These are phyloP conservation scores for Leistus spinibarbis DNA, from an alignment of 2,888 invertebrate genomes.

Conservation along the genomic window DNA sequence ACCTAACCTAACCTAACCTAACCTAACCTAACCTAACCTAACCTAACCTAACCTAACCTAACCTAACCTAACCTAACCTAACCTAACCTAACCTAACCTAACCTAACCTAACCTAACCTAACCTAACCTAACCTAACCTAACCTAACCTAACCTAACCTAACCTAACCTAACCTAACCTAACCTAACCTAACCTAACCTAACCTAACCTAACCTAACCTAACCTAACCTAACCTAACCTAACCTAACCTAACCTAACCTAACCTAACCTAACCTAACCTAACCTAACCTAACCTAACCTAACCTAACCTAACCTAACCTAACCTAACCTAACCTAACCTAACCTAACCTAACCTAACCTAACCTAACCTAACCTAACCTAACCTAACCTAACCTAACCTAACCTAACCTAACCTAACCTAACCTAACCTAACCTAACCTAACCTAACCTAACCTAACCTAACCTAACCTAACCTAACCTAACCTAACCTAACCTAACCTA, in stretches of 20 bases:
- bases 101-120: conserved; percentile 40
- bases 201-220: conserved; percentile 40
- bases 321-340: conserved; percentile 39
- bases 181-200: conserved; percentile 39
- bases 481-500: conserved; percentile 9
- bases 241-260: conserved; percentile 36
- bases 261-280: conserved; percentile 30
- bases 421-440: conserved; percentile 2
- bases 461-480: conserved; percentile 29
- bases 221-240: conserved; percentile 37
- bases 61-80: conserved; percentile 43
- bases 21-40: conserved; percentile 13
- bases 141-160: conserved; percentile 40
- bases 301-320: conserved; percentile 38
- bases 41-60: conserved; percentile 44
- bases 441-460: conserved; percentile 31
- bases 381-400: conserved; percentile 29
- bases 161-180: conserved; percentile 18
- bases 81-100: conserved; percentile 43
- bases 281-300: conserved; percentile 32
- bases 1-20: conserved; percentile 31
- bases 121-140: conserved; percentile 40
- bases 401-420: conserved; percentile 18
- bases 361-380: conserved; percentile 30
- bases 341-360: conserved; percentile 41